Base-by-base conservation (phyloP, 1,140 invertebrate species). In the Dufourea novaeangliae region DNA sequence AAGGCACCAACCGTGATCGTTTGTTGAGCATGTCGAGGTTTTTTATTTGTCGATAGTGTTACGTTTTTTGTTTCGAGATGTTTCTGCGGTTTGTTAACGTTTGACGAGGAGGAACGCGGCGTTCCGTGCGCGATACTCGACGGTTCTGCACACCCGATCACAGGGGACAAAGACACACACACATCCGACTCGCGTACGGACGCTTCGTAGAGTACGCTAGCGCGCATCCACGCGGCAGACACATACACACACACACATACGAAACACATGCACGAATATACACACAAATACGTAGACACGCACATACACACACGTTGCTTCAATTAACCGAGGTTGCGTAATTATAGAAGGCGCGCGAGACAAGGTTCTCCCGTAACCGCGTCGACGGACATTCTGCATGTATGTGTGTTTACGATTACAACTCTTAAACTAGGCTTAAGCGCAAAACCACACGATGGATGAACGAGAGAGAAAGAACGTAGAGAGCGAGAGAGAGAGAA, bases 401-500 rank as follows among this genome's bases (percentile, higher is more conserved):
- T 91, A 91, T 90, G 90, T 88, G 88, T 91, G 91, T 90, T 91
- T 81, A 91, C 84, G 82, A 88, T 89, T 86, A 88, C 83, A 89
- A 89, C 81, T 86, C 70, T 72, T 88, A 87, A 46, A 87, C 68
- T 91, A 91, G 89, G 79, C 61, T 76, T 90, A 88, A 85, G 79
- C 46, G 59, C 8, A 8, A 3, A 37, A 8, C 34, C 34, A 20
- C 6, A n/a, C 6, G 44, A 20, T n/a, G n/a, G n/a, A 6, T 76
- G 66, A 80, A 56, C 75, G 64, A 69, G 66, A 84, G 59, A 62
- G 80, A 75, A 62, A 77, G 20, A 27, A n/a, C n/a, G n/a, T n/a
- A n/a, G n/a, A 20, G 44, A 20, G 4, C 76, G 66, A 80, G 56
- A 78, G 64, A 69, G 66, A 84, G 59, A 62, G 80, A 75, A 62